Evolutionary conservation across 2,113 vertebrate genomes (phyloP).

Genomic region (Ophiodon elongatus): DNA sequence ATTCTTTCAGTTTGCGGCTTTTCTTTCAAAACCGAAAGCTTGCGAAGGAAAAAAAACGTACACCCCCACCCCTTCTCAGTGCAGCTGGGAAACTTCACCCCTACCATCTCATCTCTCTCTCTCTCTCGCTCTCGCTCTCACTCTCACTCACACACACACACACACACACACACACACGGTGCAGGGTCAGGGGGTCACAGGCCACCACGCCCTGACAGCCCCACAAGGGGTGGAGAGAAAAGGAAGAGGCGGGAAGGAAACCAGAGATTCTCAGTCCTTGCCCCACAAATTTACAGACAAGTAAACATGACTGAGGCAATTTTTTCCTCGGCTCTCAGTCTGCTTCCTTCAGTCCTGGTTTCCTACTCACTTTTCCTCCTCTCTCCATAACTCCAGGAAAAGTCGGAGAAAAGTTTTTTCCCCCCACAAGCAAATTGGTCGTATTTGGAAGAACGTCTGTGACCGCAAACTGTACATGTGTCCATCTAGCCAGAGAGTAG

Average conservation of each 20-base stretch:
- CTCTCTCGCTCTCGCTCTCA: conserved; percentile 23
- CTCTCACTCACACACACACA: conserved; percentile 25
- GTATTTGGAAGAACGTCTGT: conserved; percentile 7
- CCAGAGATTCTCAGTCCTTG: conserved; percentile 70
- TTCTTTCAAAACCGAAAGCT: conserved; percentile 78
- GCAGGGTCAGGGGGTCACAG: conserved; percentile 79
- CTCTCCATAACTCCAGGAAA: conserved; percentile 1
- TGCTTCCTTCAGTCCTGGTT: conserved; percentile 25
- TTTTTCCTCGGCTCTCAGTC: conserved; percentile 43
- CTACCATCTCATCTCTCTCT: conserved; percentile 55
- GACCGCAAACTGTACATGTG: conserved; percentile 13
- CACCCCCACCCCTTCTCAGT: conserved; percentile 66
- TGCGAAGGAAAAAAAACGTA: conserved; percentile 63
- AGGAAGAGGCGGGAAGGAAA: conserved; percentile 70
- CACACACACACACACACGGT: conserved; percentile 40
- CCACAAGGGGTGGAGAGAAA: conserved; percentile 67
- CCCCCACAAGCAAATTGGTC: conserved; percentile 3
- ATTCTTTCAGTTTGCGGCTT: conserved; percentile 81
- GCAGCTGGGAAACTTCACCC: conserved; percentile 82
- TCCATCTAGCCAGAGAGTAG: conserved; percentile 23
- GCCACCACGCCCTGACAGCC: conserved; percentile 78
- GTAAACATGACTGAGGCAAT: conserved; percentile 73
- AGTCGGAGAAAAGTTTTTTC: conserved; percentile 20
- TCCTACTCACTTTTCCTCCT: conserved; percentile 27
- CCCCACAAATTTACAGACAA: conserved; percentile 72